Evolutionary conservation across 2,797 vertebrate species (phyloP).

Genomic region (Sphenopsis melanotis): DNA sequence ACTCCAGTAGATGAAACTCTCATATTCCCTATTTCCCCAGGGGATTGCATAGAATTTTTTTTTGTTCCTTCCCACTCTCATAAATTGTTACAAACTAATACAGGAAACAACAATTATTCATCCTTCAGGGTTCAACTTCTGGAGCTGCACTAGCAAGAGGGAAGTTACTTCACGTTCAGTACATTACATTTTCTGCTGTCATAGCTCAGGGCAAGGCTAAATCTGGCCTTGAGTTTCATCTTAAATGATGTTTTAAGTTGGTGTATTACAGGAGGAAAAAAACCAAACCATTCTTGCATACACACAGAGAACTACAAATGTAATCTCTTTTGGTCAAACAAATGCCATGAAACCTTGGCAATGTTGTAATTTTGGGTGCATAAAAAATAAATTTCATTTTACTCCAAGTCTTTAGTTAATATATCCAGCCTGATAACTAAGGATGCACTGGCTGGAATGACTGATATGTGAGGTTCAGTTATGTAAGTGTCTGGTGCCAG

Average conservation of each 20-base stretch:
- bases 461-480: not conserved
- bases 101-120: constrained; percentile 54
- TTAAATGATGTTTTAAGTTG: not conserved
- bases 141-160: not conserved
- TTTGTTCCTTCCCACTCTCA: not conserved
- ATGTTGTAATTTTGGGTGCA: not conserved
- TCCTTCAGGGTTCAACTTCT: constrained; percentile 25
- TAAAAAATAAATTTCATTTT: not conserved
- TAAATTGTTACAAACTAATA: constrained; percentile 48
- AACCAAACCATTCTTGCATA: not conserved
- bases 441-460: not conserved
- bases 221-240: not conserved
- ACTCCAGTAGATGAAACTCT: not conserved
- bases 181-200: not conserved
- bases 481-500: not conserved
- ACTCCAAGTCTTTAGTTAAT: not conserved
- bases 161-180: not conserved
- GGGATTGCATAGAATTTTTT: not conserved
- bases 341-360: not conserved
- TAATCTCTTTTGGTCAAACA: not conserved
- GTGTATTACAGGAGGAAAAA: not conserved
- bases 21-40: not conserved
- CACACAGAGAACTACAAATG: not conserved
- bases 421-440: not conserved
- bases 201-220: constrained; percentile 33